Conservation (phyloP, 1,140 invertebrate genomes). For the Oppia nitens region DNA sequence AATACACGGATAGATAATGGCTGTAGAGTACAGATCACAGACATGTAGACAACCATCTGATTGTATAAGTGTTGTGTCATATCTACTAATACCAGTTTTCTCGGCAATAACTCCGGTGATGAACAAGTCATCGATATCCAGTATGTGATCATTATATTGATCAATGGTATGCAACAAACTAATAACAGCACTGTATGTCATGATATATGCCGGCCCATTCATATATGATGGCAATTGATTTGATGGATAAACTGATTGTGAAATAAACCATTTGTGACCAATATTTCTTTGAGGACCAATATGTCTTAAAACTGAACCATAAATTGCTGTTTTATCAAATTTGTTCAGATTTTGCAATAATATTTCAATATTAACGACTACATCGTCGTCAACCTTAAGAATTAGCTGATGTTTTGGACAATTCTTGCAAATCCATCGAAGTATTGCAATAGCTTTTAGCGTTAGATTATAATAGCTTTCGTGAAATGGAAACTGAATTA, state of each 20-base stretch:
- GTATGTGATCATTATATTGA: conserved; percentile 46
- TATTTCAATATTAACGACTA: conserved; percentile 37
- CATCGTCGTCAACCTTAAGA: conserved; percentile 38
- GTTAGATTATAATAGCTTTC: conserved; percentile 3
- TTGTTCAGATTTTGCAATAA: conserved; percentile 23
- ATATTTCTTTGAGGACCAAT: conserved; percentile 49
- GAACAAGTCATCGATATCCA: conserved; percentile 12
- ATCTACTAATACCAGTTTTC: too few species aligned
- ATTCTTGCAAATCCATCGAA: conserved; percentile 44
- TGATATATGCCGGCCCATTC: too few species aligned
- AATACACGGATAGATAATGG: too few species aligned
- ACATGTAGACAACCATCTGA: too few species aligned
- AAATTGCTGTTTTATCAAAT: conserved; percentile 33
- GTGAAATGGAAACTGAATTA: conserved; percentile 9
- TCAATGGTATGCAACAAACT: conserved; percentile 32
- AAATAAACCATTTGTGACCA: conserved; percentile 53
- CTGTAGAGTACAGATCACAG: too few species aligned
- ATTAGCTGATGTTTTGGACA: conserved; percentile 26
- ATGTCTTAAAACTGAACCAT: conserved; percentile 54
- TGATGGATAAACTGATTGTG: conserved; percentile 72
- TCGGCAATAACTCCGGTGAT: conserved; percentile 12
- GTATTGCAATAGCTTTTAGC: conserved; percentile 57
- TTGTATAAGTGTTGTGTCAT: too few species aligned
- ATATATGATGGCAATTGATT: too few species aligned
- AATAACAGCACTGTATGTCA: conserved; percentile 53